Percentiles rank a stretch among this genome's conserved stretches.
phyloP scores from a whole-genome alignment of 2,888 invertebrate genomes.

The Lasius fuliginosus region DNA sequence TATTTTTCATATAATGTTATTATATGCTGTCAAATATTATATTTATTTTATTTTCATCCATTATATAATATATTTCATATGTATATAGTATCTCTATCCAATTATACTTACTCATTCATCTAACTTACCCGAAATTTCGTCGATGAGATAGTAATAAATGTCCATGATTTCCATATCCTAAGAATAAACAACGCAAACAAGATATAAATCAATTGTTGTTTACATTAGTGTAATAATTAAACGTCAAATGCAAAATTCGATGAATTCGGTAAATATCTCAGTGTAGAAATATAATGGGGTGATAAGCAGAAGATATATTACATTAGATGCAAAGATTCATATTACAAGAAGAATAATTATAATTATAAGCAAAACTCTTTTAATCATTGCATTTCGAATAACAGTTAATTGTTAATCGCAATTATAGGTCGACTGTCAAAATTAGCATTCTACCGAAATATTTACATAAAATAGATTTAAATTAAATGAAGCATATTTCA shows the following conservation, averaged over 20 bases:
- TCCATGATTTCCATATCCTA: slow-evolving; percentile 75
- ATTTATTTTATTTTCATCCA: not conserved
- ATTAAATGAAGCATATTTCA: slow-evolving; percentile 19
- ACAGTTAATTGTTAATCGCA: slow-evolving; percentile 3
- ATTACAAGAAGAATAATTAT: not conserved
- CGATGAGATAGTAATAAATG: slow-evolving; percentile 81
- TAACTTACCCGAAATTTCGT: slow-evolving; percentile 82
- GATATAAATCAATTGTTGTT: not conserved
- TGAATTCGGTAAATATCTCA: not conserved
- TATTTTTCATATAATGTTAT: not conserved
- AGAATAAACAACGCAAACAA: not conserved
- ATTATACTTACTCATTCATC: not conserved
- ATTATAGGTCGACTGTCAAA: not conserved
- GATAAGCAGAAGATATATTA: not conserved
- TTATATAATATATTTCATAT: not conserved
- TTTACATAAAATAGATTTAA: not conserved
- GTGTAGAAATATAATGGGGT: not conserved
- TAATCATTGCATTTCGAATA: not conserved
- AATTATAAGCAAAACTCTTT: not conserved
- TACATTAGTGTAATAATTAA: not conserved
- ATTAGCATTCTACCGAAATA: slow-evolving; percentile 15
- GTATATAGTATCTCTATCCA: not conserved
- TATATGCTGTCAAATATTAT: not conserved
- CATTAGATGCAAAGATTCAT: not conserved
- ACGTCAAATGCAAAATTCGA: not conserved